Evolutionary conservation across 1,140 invertebrate species (phyloP), one percentile per base, ranked within the genome.

Genomic region (Heliconius nattereri): DNA sequence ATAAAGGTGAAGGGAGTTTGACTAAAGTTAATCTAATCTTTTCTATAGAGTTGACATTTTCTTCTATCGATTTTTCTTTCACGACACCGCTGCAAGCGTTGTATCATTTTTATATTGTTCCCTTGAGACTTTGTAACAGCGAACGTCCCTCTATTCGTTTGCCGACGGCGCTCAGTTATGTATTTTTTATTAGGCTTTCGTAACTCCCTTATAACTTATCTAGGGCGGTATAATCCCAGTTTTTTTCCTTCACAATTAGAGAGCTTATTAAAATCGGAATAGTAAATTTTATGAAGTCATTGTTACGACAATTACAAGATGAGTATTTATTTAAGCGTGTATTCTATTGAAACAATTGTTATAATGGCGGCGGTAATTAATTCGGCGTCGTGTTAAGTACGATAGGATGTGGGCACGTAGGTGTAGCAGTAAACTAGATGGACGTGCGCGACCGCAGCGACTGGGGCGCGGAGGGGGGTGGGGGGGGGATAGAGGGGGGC

Each of bases 31-130:
- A 57, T 79, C 60, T 75, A 79, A 70, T 79, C 71, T n/a, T 29
- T 66, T 74, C 29, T 19, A 73, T 23, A 49, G 78, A 85, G 86
- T 87, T 91, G 91, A 90, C 89, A 90, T 91, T 91, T 91, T 78
- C 87, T 81, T 82, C 78, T 80, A 91, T 91, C 89, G 91, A 90
- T 90, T 91, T 87, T 86, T 81, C 80, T 86, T 86, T 80, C 78
- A 78, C 82, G 86, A 88, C 84, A 82, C 78, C 78, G 83, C 81
- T 86, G 84, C 82, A 86, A 86, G 81, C 83, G 81, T 82, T 89
- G 86, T 89, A 91, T 91, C 90, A 91, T 89, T 91, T 89, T 90
- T 91, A 90, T 92, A 92, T 89, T 82, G 86, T 84, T 86, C 90
- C 86, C 87, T 71, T n/a, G 88, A 83, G 90, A 85, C 83, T 82